phyloP scores from a whole-genome alignment of 2,113 vertebrate species.

The Malurus melanocephalus region DNA sequence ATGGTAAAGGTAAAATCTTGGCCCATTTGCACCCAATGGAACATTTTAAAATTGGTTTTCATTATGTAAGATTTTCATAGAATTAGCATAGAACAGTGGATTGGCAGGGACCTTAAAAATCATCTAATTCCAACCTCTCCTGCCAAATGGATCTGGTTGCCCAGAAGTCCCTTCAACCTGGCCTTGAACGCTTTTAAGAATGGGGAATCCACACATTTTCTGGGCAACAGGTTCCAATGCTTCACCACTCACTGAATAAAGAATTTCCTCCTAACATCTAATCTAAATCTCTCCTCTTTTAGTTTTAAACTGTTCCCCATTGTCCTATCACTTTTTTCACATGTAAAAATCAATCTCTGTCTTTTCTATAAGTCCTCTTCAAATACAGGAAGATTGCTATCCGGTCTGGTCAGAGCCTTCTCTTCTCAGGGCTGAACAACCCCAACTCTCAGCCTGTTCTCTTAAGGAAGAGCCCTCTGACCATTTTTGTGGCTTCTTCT shows the following conservation, averaged over 20 bases:
- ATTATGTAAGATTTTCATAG: not conserved
- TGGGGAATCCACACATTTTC: not conserved
- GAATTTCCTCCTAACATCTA: not conserved
- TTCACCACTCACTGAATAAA: not conserved
- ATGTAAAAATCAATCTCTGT: not conserved
- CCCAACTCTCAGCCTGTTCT: not conserved
- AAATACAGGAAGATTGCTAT: not conserved
- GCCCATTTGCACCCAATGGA: not conserved
- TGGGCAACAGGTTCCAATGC: not conserved
- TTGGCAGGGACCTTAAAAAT: not conserved
- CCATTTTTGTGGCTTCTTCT: fast-evolving
- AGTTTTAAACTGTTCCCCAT: not conserved
- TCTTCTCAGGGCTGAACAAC: not conserved
- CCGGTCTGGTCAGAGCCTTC: not conserved
- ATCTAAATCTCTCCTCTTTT: not conserved
- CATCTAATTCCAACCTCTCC: not conserved
- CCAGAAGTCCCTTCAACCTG: not conserved
- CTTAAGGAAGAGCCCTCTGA: fast-evolving
- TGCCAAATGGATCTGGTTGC: not conserved
- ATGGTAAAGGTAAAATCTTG: not conserved
- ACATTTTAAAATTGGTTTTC: not conserved
- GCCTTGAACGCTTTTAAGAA: not conserved
- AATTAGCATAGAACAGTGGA: not conserved
- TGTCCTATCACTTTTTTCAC: not conserved
- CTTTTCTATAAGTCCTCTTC: not conserved